phyloP scores from a whole-genome alignment of 2,797 vertebrate species.

The Psittacula echo region DNA sequence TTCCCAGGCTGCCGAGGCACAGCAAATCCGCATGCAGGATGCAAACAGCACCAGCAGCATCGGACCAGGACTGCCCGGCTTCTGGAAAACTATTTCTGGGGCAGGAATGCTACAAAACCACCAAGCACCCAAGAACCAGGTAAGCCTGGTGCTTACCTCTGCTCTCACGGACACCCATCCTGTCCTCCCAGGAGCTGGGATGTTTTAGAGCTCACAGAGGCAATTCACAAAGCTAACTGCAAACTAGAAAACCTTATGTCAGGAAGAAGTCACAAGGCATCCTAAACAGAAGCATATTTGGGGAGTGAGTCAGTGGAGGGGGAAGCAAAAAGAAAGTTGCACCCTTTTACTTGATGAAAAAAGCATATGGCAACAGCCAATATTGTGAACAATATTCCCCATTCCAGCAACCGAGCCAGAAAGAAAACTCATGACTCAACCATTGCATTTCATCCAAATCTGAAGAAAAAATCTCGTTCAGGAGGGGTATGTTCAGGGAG shows the following conservation, averaged over 20 bases:
- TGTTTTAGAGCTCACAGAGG: not conserved
- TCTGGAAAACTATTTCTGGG: not conserved
- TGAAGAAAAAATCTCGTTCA: not conserved
- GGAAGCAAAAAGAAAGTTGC: constrained; percentile 51
- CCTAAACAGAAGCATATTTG: constrained; percentile 65
- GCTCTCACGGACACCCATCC: not conserved
- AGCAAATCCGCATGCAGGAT: not conserved
- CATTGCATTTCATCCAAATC: constrained; percentile 40
- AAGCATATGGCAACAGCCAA: constrained; percentile 66
- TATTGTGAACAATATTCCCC: not conserved
- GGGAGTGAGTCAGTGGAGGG: constrained; percentile 59
- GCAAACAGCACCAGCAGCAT: no score
- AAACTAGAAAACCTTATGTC: constrained; percentile 60
- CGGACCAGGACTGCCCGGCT: rapidly evolving
- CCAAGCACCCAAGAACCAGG: not conserved
- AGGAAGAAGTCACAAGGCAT: constrained; percentile 49
- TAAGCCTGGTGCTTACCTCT: not conserved
- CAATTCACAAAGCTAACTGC: not conserved
- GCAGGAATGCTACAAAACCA: not conserved
- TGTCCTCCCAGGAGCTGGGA: not conserved
- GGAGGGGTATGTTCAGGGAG: constrained; percentile 1
- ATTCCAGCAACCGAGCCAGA: constrained; percentile 2
- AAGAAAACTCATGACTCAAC: constrained; percentile 54
- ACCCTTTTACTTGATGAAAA: constrained; percentile 68
- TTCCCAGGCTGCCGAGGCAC: not conserved